phyloP scores from a whole-genome alignment of 2,113 vertebrate genomes.

The Toxotes chatareus region DNA sequence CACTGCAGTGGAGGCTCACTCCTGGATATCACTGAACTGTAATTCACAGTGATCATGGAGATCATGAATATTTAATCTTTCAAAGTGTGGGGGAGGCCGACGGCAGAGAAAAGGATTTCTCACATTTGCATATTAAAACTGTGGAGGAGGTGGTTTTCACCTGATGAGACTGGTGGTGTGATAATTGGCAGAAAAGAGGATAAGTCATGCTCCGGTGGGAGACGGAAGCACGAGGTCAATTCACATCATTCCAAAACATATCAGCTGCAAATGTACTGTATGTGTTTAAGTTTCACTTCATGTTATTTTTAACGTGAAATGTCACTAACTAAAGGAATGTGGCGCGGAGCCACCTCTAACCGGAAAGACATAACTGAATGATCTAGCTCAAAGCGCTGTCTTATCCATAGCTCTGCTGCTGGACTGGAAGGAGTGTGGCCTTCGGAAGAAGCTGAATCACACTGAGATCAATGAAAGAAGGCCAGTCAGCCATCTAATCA shows the following conservation, averaged over 20 bases:
- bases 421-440: not conserved
- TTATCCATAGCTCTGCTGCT: not conserved
- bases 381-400: not conserved
- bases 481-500: not conserved
- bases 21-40: conserved; percentile 18
- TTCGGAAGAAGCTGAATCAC: no score
- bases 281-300: not conserved
- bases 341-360: not conserved
- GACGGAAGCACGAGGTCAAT: not conserved
- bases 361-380: not conserved
- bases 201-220: conserved; percentile 18
- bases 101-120: conserved; percentile 47
- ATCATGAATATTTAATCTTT: conserved; percentile 75
- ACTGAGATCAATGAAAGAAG: not conserved
- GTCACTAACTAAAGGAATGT: conserved; percentile 4
- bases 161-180: conserved; percentile 45
- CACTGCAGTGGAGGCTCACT: not conserved
- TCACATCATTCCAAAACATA: not conserved
- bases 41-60: conserved; percentile 52
- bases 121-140: conserved; percentile 69
- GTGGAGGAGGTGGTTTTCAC: conserved; percentile 59
- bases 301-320: not conserved
- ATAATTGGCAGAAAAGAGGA: conserved; percentile 24
- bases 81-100: conserved; percentile 40
- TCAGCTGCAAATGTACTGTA: not conserved